Base-by-base conservation (phyloP, 2,797 vertebrate genomes). In the Pelodytes ibericus region DNA sequence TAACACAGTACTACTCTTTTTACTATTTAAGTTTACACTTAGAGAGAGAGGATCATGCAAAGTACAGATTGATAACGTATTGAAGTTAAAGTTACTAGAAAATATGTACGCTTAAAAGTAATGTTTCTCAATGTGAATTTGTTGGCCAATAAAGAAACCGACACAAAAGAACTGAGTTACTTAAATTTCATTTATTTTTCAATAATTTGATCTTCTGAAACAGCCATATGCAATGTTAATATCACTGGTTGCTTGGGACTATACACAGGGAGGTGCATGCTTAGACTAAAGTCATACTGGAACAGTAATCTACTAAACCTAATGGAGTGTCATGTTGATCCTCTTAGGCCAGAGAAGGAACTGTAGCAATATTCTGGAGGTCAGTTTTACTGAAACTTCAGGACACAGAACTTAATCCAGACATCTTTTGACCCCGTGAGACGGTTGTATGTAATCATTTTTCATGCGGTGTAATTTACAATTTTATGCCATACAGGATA, bases 191-290 rank as follows among this genome's bases (percentile, higher is more conserved):
- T 70, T 77, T 71, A 65, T 67, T 67, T 58, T 61, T 68, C 7
- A 67, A 60, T 76, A 63, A 62, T 60, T 68, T 68, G 57, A 67
- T 78, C 39, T 51, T 72, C 31, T 61, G 87, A 89, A 92, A 91
- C 91, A 92, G 88, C 90, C 90, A 91, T 89, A 90, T 85, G 86
- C 88, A 88, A 78, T 73, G 72, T 79, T 80, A 71, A 83, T 88
- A 88, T 82, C 85, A 89, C 83, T 66, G 82, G 84, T 84, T 88
- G 89, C 82, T 80, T 1, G 74, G 86, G 75, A 84, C 82, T 87
- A 86, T 86, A 88, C 88, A 88, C 87, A 89, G 80, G 84, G 80
- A 86, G 80, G 83, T 84, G 89, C 92, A 93, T 92, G 92, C 91
- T 86, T 67, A 75, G 80, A 82, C 81, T 85, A 80, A 71, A 75